Conservation (phyloP, 2,113 vertebrate species). For the Malaclemys terrapin region DNA sequence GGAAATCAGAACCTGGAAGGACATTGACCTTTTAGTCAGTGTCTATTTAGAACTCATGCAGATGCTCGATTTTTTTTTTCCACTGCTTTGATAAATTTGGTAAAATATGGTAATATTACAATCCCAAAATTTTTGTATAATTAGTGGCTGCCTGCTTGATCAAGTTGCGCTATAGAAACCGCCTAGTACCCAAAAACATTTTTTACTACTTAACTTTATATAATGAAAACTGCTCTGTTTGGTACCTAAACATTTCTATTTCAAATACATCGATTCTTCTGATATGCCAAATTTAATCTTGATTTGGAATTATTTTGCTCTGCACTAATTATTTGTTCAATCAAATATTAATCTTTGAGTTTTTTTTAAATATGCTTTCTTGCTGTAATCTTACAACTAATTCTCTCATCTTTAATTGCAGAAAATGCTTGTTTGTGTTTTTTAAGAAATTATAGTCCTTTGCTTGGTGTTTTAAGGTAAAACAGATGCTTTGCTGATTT, state of each 20-base stretch:
- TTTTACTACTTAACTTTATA: constrained; percentile 43
- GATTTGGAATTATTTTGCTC: constrained; percentile 78
- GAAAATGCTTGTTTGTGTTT: constrained; percentile 69
- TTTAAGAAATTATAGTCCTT: constrained; percentile 49
- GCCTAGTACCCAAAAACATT: constrained; percentile 54
- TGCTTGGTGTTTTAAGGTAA: constrained; percentile 71
- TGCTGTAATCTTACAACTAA: constrained; percentile 99
- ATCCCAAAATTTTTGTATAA: constrained; percentile 7
- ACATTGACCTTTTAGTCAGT: constrained; percentile 33
- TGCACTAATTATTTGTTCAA: constrained; percentile 86
- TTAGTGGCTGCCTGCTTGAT: constrained; percentile 70
- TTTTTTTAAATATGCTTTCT: constrained; percentile 87
- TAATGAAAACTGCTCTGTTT: constrained; percentile 48
- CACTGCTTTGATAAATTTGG: constrained; percentile 53
- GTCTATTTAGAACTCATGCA: constrained; percentile 65
- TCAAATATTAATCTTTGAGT: constrained; percentile 82
- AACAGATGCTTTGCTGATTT: constrained; percentile 75
- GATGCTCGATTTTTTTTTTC: constrained; percentile 67
- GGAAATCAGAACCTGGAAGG: neutral
- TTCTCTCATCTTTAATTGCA: constrained; percentile 84
- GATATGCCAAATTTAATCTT: constrained; percentile 66
- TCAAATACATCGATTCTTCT: constrained; percentile 54
- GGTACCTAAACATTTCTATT: constrained; percentile 60
- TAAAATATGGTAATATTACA: neutral
- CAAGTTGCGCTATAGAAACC: constrained; percentile 62